phyloP scores from a whole-genome alignment of 2,888 invertebrate genomes.

The Epirrhoe alternata region DNA sequence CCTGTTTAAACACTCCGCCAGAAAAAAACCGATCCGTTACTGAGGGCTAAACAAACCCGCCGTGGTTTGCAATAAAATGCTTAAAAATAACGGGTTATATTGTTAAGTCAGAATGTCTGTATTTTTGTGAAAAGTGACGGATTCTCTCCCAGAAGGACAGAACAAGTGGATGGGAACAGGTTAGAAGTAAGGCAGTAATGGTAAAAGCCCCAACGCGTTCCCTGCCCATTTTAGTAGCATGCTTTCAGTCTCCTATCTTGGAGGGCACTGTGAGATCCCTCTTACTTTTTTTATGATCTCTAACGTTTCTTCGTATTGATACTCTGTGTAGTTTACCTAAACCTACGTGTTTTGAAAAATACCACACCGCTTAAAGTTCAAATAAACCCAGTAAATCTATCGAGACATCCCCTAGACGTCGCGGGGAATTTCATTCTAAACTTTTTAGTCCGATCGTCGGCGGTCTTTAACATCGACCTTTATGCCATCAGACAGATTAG shows the following conservation, averaged over 20 bases:
- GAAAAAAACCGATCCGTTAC: slow-evolving; percentile 28
- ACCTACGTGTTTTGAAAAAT: not conserved
- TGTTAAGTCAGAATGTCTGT: slow-evolving; percentile 6
- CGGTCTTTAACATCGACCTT: not conserved
- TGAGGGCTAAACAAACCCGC: slow-evolving; percentile 24
- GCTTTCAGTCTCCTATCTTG: not conserved
- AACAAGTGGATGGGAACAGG: not conserved
- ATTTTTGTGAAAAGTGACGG: not conserved
- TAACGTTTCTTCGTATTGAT: too few relatives aligned
- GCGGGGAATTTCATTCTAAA: slow-evolving; percentile 8
- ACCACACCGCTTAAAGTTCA: slow-evolving; percentile 2
- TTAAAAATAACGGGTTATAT: slow-evolving; percentile 14
- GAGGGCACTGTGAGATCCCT: too few relatives aligned
- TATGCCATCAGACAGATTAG: not conserved
- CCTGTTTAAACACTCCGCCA: slow-evolving; percentile 37
- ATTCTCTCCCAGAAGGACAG: not conserved
- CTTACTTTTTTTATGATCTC: too few relatives aligned
- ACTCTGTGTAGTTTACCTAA: not conserved
- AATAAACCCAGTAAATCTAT: slow-evolving; percentile 12
- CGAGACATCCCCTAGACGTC: slow-evolving; percentile 12
- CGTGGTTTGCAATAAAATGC: slow-evolving; percentile 25
- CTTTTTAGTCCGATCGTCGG: slow-evolving; percentile 4
- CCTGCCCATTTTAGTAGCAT: not conserved
- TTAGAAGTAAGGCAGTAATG: not conserved
- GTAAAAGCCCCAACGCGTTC: not conserved